Conservation (phyloP, 2,888 invertebrate genomes). For the Rhabditophanes sp. region DNA sequence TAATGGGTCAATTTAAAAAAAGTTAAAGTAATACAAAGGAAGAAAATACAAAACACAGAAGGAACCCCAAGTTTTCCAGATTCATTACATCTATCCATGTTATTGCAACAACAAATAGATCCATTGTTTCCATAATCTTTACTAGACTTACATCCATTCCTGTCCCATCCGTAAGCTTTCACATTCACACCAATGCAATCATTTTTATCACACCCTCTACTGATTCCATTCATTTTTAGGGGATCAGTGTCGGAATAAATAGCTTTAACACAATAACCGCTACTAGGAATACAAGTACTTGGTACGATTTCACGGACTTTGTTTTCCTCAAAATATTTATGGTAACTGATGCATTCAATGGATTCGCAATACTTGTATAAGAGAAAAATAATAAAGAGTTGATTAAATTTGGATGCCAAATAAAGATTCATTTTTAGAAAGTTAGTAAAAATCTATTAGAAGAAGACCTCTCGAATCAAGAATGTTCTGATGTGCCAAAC, state of each 20-base stretch:
- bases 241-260: slow-evolving; percentile 18
- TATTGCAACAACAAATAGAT: slow-evolving; percentile 25
- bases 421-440: too few relatives aligned
- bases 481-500: too few relatives aligned
- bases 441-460: too few relatives aligned
- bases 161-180: slow-evolving; percentile 16
- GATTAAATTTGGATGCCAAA: too few relatives aligned
- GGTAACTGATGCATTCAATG: slow-evolving; percentile 18
- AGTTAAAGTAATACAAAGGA: too few relatives aligned
- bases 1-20: too few relatives aligned
- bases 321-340: slow-evolving; percentile 20
- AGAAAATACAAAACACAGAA: too few relatives aligned
- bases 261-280: slow-evolving; percentile 17
- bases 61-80: too few relatives aligned
- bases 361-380: too few relatives aligned
- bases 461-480: too few relatives aligned
- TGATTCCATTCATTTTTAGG: slow-evolving; percentile 27
- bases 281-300: slow-evolving; percentile 16
- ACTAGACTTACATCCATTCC: slow-evolving; percentile 15
- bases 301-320: slow-evolving; percentile 17
- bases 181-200: slow-evolving; percentile 19
- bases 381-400: too few relatives aligned
- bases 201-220: slow-evolving; percentile 25
- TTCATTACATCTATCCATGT: slow-evolving; percentile 18
- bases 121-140: slow-evolving; percentile 25